Base-by-base conservation (phyloP, 2,888 invertebrate genomes). In the Psococerastis gibbosa region DNA sequence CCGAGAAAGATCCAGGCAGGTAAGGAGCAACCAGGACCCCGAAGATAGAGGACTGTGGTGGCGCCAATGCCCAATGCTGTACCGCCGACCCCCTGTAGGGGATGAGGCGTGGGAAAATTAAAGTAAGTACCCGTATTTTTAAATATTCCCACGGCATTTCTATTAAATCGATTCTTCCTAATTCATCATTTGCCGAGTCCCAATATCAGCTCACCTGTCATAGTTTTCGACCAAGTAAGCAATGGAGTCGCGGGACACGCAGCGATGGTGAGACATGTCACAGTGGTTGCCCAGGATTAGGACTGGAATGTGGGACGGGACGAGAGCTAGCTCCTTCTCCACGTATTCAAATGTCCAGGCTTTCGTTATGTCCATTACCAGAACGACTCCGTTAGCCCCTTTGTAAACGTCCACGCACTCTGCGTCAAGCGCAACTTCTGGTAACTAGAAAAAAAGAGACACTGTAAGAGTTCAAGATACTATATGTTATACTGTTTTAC, bases 271-370 rank as follows among this genome's bases (percentile, higher is more conserved):
- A n/a, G 85, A 78, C 89, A 94, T 91, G 60, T 95, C 95, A 57
- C 89, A 79, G 60, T 91, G 89, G 65, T 95, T 95, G 2, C 89
- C 92, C 41, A 95, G 68, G 27, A 94, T 75, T 44, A 95, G 73
- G 8, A 92, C 76, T 2, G 89, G 88, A 57, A 81, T 69, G 54
- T 81, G 78, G 18, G 66, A 75, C 57, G 71, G 89, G 43, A 92
- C 74, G 59, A 77, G 78, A 1, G 75, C 71, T 50, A 94, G 61
- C 63, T 94, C 94, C 51, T 83, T 70, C 54, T 88, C 81, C 11
- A 94, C 79, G 65, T 95, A 95, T 54, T 89, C 87, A 67, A 87
- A 94, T 13, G 94, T 95, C 91, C 95, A 95, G 51, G 76, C 77
- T 66, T 95, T 95, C 13, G 94, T 94, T 44, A 94, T 80, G 62